Evolutionary conservation across 2,888 invertebrate species (phyloP), one percentile per base, ranked within the genome.

Genomic region (Apamea crenata): DNA sequence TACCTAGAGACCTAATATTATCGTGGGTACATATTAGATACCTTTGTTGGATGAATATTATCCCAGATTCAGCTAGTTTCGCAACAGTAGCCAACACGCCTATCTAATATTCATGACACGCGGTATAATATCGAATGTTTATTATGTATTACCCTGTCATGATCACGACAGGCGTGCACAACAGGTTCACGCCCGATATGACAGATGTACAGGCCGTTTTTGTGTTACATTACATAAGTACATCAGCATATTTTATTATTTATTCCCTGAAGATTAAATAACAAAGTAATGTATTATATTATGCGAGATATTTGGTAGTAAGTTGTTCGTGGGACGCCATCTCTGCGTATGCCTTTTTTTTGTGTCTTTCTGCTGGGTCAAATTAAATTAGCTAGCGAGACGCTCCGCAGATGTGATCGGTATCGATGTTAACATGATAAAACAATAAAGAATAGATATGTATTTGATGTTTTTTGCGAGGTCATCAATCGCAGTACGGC

Each of bases 141-240:
- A 83, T 44, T 83, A 85, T 77, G 75, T 84, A 85, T 80, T 76
- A 85, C 68, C 8, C 47, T 82, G 82, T 85, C 73, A 59, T 25
- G 65, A 68, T 53, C 59, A 29, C 25, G 86, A 65, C 82, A 82
- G 66, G 66, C 83, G n/a, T 47, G 50, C 36, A 82, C 53, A 66
- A 77, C 56, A 61, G 47, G 81, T 82, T 77, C 77, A 77, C 70
- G 59, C 56, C 82, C 47, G 56, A 29, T 36, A 77, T 77, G 82
- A 86, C 86, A 82, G 86, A 47, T 47, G 18, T 61, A 70, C n/a
- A 25, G 61, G 47, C 56, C 32, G 32, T 68, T 75, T 69, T 72
- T 71, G 61, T 61, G 74, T 53, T 68, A 36, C 36, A 16, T 0
- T 61, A 63, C 21, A 32, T 63, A n/a, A n/a, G n/a, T n/a, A 32